Conservation (phyloP, 1,140 invertebrate species). For the Pseudomyrmex pallidus region DNA sequence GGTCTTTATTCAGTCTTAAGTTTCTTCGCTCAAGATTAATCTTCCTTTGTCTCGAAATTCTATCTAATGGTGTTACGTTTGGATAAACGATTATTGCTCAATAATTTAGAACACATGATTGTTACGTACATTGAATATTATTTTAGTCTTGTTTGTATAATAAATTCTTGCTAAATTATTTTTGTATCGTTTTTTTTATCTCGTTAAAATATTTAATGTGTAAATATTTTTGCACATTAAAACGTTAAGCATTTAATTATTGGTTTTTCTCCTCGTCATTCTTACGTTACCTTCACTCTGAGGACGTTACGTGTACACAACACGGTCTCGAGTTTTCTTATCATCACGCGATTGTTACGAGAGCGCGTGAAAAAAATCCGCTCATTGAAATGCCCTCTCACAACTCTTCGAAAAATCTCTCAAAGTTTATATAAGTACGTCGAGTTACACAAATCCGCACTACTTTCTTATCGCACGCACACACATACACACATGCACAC, state of each 20-base stretch:
- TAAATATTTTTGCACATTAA: background rate
- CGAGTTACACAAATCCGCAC: constrained; percentile 8
- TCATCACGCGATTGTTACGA: too few relatives aligned
- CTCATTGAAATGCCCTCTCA: background rate
- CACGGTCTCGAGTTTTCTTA: background rate
- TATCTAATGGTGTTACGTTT: background rate
- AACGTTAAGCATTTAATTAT: background rate
- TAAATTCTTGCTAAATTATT: background rate
- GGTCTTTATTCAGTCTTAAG: background rate
- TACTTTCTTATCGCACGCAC: constrained; percentile 32
- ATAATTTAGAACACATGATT: constrained; percentile 17
- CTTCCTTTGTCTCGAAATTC: background rate
- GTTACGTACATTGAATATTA: background rate
- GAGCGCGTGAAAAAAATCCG: background rate
- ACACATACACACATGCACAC: background rate
- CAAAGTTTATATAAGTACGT: constrained; percentile 11
- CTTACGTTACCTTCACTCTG: background rate
- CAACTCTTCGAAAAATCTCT: background rate
- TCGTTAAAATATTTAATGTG: background rate
- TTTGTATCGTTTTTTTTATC: background rate
- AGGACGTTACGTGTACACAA: background rate
- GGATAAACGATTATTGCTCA: background rate
- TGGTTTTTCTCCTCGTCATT: background rate
- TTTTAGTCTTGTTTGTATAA: background rate
- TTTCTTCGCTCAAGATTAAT: background rate